Percentiles rank a stretch among this genome's conserved stretches.
phyloP scores from a whole-genome alignment of 2,888 invertebrate species.

The Dryobotodes eremita region DNA sequence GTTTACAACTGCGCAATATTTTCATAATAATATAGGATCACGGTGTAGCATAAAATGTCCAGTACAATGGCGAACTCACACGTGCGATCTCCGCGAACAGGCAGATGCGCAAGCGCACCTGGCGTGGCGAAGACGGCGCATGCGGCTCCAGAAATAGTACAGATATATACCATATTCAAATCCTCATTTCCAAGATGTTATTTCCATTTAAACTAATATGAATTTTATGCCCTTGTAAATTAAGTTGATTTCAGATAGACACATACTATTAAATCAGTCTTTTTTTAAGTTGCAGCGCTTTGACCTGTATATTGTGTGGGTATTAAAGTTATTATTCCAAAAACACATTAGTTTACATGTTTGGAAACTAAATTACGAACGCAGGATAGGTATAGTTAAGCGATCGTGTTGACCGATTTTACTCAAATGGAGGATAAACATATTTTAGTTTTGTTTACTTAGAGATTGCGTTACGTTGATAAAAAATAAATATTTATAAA shows the following conservation, averaged over 20 bases:
- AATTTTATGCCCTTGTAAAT: neutral
- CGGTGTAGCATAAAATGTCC: slow-evolving; percentile 43
- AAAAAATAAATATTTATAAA: slow-evolving; percentile 39
- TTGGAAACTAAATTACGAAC: neutral
- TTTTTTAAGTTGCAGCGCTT: neutral
- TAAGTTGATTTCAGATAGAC: neutral
- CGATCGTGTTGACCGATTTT: slow-evolving; percentile 64
- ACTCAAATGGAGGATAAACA: slow-evolving; percentile 46
- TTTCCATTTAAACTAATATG: neutral
- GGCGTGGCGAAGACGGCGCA: slow-evolving; percentile 73
- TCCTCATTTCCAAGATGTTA: neutral
- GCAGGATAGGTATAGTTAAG: slow-evolving; percentile 18
- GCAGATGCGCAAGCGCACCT: slow-evolving; percentile 82
- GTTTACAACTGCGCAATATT: slow-evolving; percentile 26
- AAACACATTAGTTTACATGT: neutral
- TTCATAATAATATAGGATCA: slow-evolving; percentile 42
- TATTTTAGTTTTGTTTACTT: slow-evolving; percentile 56
- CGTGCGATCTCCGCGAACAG: slow-evolving; percentile 74
- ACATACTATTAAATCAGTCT: neutral
- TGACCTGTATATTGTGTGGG: no score
- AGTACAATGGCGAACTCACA: slow-evolving; percentile 58
- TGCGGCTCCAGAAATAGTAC: slow-evolving; percentile 63
- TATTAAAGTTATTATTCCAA: neutral
- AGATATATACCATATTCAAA: slow-evolving; percentile 26
- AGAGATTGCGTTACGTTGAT: slow-evolving; percentile 52